These are phyloP conservation scores for Oxyruncus cristatus DNA, from an alignment of 2,113 vertebrate species.

Conservation along the genomic window DNA sequence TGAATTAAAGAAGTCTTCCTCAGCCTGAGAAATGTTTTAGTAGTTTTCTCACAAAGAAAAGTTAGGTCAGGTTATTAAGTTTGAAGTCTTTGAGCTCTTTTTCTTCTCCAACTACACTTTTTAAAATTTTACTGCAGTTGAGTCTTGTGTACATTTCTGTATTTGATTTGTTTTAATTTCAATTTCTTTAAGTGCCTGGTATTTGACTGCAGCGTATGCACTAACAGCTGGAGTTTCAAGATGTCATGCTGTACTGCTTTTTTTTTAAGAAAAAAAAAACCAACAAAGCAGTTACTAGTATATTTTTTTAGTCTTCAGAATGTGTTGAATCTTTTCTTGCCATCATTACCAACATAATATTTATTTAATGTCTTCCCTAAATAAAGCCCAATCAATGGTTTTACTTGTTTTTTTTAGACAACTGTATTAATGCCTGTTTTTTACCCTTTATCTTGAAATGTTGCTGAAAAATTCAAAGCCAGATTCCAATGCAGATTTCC, in stretches of 20 bases:
- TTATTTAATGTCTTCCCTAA: neutral
- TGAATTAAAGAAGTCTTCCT: neutral
- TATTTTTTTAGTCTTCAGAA: neutral
- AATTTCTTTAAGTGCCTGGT: neutral
- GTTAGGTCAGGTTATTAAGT: neutral
- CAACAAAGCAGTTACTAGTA: neutral
- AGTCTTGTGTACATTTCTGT: neutral
- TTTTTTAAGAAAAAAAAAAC: neutral
- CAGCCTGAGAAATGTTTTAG: neutral
- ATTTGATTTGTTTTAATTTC: neutral
- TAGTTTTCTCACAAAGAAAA: neutral
- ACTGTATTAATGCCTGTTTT: neutral
- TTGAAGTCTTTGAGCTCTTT: neutral
- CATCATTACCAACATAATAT: neutral
- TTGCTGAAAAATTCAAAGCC: neutral
- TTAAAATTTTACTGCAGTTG: neutral
- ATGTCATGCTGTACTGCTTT: neutral
- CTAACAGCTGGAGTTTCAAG: neutral
- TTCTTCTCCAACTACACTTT: neutral
- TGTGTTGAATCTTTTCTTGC: neutral
- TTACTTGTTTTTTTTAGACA: neutral
- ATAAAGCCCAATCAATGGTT: neutral
- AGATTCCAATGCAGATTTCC: neutral
- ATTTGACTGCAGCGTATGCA: neutral
- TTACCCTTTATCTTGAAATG: neutral